A percentile compares a stretch with the other conserved stretches of the same genome.
phyloP scores from a whole-genome alignment of 2,888 invertebrate species.

The Cantharis nigra region DNA sequence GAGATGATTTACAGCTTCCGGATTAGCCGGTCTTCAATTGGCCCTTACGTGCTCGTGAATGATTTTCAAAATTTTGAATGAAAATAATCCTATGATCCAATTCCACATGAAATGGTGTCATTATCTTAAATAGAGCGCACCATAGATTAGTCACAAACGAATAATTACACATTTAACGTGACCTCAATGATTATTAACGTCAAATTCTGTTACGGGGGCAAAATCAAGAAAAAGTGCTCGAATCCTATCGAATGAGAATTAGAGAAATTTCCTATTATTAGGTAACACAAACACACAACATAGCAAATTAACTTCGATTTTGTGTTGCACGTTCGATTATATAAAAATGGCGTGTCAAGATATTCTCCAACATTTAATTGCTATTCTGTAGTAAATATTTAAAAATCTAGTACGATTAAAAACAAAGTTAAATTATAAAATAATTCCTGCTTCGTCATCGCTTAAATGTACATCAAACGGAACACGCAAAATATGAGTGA shows the following conservation, averaged over 20 bases:
- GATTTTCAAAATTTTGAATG: neutral
- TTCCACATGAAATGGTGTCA: slow-evolving; percentile 11
- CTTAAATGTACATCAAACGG: neutral
- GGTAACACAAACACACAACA: neutral
- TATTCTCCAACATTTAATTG: neutral
- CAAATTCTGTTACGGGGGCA: neutral
- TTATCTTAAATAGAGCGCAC: slow-evolving; percentile 17
- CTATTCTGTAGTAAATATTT: neutral
- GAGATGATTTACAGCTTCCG: neutral
- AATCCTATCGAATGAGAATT: neutral
- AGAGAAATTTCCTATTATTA: neutral
- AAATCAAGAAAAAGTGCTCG: neutral
- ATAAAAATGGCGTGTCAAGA: neutral
- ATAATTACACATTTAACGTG: slow-evolving; percentile 2
- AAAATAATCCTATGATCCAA: neutral
- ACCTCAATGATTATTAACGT: slow-evolving; percentile 6
- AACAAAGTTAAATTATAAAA: neutral
- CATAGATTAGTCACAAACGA: slow-evolving; percentile 13
- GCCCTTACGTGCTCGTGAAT: neutral
- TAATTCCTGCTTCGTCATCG: neutral
- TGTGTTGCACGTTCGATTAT: neutral
- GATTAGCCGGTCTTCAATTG: neutral
- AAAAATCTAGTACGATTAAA: neutral
- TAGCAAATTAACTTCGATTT: neutral
- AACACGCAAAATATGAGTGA: neutral